A percentile compares a stretch with the other conserved stretches of the same genome.
These are phyloP conservation scores for Stegodyphus mimosarum DNA, from an alignment of 1,140 invertebrate genomes.

Conservation along the genomic window DNA sequence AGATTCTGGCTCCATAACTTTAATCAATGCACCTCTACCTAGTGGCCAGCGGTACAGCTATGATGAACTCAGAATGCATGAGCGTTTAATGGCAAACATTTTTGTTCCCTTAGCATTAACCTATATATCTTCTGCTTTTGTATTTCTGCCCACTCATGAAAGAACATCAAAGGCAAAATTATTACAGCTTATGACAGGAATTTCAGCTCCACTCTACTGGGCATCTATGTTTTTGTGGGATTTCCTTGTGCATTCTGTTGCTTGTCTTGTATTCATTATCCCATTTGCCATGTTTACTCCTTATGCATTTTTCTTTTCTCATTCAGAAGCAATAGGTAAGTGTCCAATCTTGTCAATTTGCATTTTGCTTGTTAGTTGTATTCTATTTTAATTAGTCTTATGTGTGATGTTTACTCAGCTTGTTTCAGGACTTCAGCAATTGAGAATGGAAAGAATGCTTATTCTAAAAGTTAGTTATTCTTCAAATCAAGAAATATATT, in stretches of 20 bases:
- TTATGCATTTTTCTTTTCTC: slow-evolving; percentile 14
- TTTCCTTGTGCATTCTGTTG: slow-evolving; percentile 23
- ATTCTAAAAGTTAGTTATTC: too few relatives aligned
- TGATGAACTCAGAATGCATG: background rate
- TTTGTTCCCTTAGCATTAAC: slow-evolving; percentile 62
- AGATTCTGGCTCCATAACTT: slow-evolving; percentile 1
- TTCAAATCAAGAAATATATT: too few relatives aligned
- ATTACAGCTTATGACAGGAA: slow-evolving; percentile 63
- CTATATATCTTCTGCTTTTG: slow-evolving; percentile 60
- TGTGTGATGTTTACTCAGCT: too few relatives aligned
- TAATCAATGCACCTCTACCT: slow-evolving; percentile 43
- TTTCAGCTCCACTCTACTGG: slow-evolving; percentile 59
- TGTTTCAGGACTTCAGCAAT: too few relatives aligned
- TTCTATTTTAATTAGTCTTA: too few relatives aligned
- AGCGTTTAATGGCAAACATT: slow-evolving; percentile 4
- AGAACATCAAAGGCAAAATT: slow-evolving; percentile 62
- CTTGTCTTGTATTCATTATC: slow-evolving; percentile 46
- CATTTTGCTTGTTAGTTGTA: too few relatives aligned
- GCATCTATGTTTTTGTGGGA: slow-evolving; percentile 61
- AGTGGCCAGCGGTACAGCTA: background rate
- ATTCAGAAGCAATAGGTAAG: slow-evolving; percentile 46
- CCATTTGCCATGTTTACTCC: slow-evolving; percentile 39
- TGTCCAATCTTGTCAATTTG: too few relatives aligned
- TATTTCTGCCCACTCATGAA: slow-evolving; percentile 63
- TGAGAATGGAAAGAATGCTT: too few relatives aligned